phyloP scores from a whole-genome alignment of 2,113 vertebrate species.

The Ptilorrhoa leucosticta region DNA sequence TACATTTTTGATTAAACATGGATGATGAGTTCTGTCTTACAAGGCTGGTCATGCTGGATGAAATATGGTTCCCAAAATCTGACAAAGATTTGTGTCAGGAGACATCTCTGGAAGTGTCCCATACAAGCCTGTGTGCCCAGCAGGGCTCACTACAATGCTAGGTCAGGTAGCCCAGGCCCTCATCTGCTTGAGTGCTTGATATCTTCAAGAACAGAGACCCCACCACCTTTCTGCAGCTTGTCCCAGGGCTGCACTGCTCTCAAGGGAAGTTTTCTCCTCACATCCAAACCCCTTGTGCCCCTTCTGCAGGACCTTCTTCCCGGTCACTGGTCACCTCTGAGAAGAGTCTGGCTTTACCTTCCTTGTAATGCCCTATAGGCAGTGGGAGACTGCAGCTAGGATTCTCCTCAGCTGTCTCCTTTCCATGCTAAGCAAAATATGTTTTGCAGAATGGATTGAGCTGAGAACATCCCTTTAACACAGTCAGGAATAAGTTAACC shows the following conservation, averaged over 20 bases:
- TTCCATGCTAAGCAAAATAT: background rate
- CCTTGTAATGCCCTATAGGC: background rate
- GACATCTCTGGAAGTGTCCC: background rate
- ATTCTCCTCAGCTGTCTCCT: background rate
- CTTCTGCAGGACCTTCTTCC: background rate
- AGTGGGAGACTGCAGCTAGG: background rate
- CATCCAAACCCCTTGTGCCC: background rate
- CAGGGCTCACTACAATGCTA: background rate
- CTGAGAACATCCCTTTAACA: fast-evolving
- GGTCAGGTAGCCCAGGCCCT: background rate
- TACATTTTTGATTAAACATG: background rate
- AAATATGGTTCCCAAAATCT: background rate
- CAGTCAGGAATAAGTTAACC: background rate
- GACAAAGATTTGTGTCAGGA: background rate
- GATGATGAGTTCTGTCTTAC: background rate
- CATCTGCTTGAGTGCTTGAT: fast-evolving
- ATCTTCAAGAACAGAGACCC: background rate
- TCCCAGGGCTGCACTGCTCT: background rate
- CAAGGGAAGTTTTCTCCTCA: background rate
- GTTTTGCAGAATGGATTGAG: background rate
- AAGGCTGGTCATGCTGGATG: background rate
- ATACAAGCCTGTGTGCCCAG: fast-evolving
- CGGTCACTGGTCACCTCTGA: background rate
- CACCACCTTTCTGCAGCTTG: background rate
- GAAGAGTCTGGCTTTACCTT: background rate